Percentiles rank a stretch among this genome's conserved stretches.
Evolutionary conservation across 2,113 vertebrate genomes (phyloP).

Genomic region (Tonatia bakeri): DNA sequence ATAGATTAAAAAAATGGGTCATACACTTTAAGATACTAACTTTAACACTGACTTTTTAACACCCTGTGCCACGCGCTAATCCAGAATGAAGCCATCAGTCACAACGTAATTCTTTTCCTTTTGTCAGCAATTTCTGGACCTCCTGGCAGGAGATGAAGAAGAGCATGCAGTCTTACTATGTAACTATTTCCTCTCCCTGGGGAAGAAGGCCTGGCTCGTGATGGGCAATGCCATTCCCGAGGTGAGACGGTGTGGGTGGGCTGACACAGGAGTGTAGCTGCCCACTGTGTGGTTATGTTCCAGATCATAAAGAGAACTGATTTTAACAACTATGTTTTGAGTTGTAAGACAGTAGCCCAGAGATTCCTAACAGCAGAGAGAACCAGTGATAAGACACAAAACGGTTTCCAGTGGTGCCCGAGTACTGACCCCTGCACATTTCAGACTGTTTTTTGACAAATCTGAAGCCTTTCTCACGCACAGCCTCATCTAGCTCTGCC

Average conservation of each 20-base stretch:
- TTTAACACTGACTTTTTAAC: background rate
- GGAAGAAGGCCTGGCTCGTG: conserved; percentile 93
- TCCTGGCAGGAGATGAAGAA: conserved; percentile 95
- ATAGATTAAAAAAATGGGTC: background rate
- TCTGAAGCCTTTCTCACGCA: background rate
- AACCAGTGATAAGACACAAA: background rate
- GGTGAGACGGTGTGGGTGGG: conserved; percentile 76
- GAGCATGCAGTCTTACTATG: conserved; percentile 94
- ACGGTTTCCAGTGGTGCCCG: background rate
- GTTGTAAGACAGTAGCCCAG: background rate
- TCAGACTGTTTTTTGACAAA: background rate
- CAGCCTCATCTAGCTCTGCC: background rate
- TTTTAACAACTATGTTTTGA: background rate
- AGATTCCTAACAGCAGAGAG: background rate
- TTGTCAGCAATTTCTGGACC: conserved; percentile 94
- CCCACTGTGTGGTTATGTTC: accelerated
- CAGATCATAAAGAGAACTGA: background rate
- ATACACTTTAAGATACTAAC: background rate
- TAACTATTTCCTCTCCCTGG: conserved; percentile 95
- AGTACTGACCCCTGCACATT: background rate
- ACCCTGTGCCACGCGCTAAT: background rate
- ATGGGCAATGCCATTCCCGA: conserved; percentile 94
- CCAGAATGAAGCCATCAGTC: background rate
- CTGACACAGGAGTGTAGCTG: background rate
- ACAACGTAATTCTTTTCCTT: background rate